Percentiles rank a stretch among this genome's conserved stretches.
Conservation (phyloP, 2,888 invertebrate genomes). For the Fissipunctia ypsillon region DNA sequence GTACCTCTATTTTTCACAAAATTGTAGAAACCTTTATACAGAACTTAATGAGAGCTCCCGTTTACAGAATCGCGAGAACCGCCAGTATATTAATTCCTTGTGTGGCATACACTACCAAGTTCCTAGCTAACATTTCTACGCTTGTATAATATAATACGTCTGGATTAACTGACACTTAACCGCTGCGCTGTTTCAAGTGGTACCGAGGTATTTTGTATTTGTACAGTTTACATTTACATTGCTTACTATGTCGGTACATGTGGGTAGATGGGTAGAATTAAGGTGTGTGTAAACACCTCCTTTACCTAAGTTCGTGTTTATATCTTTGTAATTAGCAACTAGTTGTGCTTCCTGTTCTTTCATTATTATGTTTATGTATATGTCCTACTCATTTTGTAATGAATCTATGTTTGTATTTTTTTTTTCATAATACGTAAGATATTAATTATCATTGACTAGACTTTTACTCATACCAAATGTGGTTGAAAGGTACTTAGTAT, state of each 20-base stretch:
- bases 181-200: slow-evolving; percentile 38
- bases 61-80: neutral
- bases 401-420: neutral
- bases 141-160: slow-evolving; percentile 31
- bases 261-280: slow-evolving; percentile 22
- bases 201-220: slow-evolving; percentile 39
- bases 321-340: slow-evolving; percentile 24
- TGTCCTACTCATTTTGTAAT: neutral
- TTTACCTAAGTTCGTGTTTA: slow-evolving; percentile 19
- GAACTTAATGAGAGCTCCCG: neutral
- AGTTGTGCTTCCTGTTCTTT: neutral
- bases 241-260: slow-evolving; percentile 25
- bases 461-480: neutral
- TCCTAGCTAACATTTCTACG: slow-evolving; percentile 36
- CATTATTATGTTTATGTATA: too few relatives aligned
- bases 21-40: neutral
- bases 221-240: slow-evolving; percentile 19
- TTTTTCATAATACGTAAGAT: neutral
- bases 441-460: neutral
- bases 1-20: neutral
- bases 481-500: neutral
- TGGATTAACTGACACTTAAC: slow-evolving; percentile 43
- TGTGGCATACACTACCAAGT: slow-evolving; percentile 22
- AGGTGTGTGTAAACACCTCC: slow-evolving; percentile 12
- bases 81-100: slow-evolving; percentile 18